A percentile compares a stretch with the other conserved stretches of the same genome.
These are phyloP conservation scores for Fopius arisanus DNA, from an alignment of 1,140 invertebrate genomes.

Conservation along the genomic window DNA sequence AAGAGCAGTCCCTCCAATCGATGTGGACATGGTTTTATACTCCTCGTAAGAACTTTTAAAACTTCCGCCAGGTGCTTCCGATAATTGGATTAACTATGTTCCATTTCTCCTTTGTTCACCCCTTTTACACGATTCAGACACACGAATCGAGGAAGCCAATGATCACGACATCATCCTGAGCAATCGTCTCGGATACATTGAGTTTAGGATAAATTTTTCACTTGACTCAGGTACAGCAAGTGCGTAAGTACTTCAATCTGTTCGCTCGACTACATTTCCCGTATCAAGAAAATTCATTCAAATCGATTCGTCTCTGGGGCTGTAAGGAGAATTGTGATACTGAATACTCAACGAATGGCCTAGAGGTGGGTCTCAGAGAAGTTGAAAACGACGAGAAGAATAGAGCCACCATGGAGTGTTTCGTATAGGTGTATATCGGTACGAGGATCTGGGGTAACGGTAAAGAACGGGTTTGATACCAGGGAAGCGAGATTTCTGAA, in stretches of 20 bases:
- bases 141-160: too few relatives aligned
- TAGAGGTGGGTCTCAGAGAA: not conserved
- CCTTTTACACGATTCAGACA: not conserved
- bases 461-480: conserved; percentile 8
- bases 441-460: not conserved
- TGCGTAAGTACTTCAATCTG: not conserved
- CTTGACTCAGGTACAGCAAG: not conserved
- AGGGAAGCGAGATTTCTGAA: conserved; percentile 12
- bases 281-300: conserved; percentile 9
- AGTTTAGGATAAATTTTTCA: not conserved
- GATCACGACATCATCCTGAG: too few relatives aligned
- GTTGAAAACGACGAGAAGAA: conserved; percentile 5
- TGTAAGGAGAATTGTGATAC: conserved; percentile 9
- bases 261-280: not conserved
- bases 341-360: conserved; percentile 12
- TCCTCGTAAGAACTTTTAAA: not conserved
- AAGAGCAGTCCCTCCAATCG: not conserved
- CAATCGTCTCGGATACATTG: not conserved
- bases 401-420: not conserved
- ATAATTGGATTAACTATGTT: not conserved
- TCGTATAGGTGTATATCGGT: not conserved
- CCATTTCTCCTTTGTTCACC: not conserved
- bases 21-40: not conserved
- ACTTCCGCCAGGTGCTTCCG: not conserved
- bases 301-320: conserved; percentile 2